Evolutionary conservation across 2,888 invertebrate genomes (phyloP), one percentile per base, ranked within the genome.

Genomic region (Melanostoma mellinum): DNA sequence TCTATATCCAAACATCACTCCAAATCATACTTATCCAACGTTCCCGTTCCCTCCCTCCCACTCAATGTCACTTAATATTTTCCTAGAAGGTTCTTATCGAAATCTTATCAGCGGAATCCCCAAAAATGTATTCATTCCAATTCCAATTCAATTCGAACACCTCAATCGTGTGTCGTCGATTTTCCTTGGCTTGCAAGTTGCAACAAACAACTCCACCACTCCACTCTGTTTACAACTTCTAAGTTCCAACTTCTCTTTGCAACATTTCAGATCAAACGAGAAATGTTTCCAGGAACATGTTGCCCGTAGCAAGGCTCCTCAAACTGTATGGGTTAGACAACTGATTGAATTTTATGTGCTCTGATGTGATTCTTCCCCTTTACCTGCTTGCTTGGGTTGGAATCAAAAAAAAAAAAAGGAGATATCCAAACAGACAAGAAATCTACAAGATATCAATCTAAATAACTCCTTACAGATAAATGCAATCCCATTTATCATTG

Each of bases 371-470:
- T 42, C 36, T 52, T 9, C 20, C 9, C 35, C 55, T 32, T 50
- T 80, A 72, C 72, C 71, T 72, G 74, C 69, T 46, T 40, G 61
- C 56, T 61, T 55, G n/a, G 30, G n/a, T 48, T 75, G 61, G 42
- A 4, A 10, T 9, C 10, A 36, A n/a, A 9, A 38, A 53, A 53
- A 40, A 52, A 48, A 65, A 4, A 35, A 9, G 53, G 67, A 72
- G 8, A 60, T 58, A 76, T 58, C 53, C 65, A 50, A 61, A 73
- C 67, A 67, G 55, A 61, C 58, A 74, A 1, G 1, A 20, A 20
- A 20, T 79, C 74, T 68, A 48, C n/a, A 6, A 79, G 75, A 76
- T 81, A 76, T 75, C 81, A 81, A 81, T 76, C 80, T 80, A 80
- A 80, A 80, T 80, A 69, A 75, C 80, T 69, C 75, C 53, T 44